Conservation (phyloP, 1,140 invertebrate genomes). For the Dendroctonus valens region DNA sequence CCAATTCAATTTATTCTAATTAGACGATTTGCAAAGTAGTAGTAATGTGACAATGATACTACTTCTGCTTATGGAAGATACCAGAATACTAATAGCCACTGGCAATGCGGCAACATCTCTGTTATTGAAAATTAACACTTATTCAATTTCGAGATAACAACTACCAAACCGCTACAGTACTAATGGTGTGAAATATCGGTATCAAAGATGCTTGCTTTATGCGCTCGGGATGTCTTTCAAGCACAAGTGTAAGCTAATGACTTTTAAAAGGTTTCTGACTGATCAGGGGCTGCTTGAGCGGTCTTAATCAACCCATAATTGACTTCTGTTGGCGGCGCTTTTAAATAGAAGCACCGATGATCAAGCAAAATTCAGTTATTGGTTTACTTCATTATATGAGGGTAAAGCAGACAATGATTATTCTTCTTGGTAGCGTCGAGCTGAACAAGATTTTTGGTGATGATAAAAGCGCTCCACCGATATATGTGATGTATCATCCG, state of each 20-base stretch:
- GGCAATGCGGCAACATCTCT: constrained; percentile 2
- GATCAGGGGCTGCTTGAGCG: constrained; percentile 27
- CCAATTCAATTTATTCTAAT: too few relatives aligned
- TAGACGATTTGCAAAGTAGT: too few relatives aligned
- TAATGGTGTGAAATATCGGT: constrained; percentile 36
- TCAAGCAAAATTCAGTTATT: constrained; percentile 30
- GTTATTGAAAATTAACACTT: constrained; percentile 29
- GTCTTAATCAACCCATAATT: constrained; percentile 35
- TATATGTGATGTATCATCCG: constrained; percentile 25
- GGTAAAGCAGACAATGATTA: constrained; percentile 30
- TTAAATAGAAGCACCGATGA: constrained; percentile 34
- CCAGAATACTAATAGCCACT: too few relatives aligned
- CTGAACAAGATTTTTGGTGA: constrained; percentile 28
- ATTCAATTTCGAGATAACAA: constrained; percentile 20
- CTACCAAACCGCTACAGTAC: constrained; percentile 14
- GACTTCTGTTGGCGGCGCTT: constrained; percentile 33
- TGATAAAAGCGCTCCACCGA: constrained; percentile 20
- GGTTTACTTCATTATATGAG: constrained; percentile 33
- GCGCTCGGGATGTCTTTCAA: constrained; percentile 22
- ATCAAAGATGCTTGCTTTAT: constrained; percentile 30
- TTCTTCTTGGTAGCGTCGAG: constrained; percentile 27
- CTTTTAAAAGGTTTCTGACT: constrained; percentile 36
- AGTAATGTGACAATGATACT: too few relatives aligned
- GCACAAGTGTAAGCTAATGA: constrained; percentile 35
- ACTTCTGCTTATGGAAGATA: too few relatives aligned